These are phyloP conservation scores for Diabrotica balteata DNA, from an alignment of 2,888 invertebrate species.

Conservation along the genomic window DNA sequence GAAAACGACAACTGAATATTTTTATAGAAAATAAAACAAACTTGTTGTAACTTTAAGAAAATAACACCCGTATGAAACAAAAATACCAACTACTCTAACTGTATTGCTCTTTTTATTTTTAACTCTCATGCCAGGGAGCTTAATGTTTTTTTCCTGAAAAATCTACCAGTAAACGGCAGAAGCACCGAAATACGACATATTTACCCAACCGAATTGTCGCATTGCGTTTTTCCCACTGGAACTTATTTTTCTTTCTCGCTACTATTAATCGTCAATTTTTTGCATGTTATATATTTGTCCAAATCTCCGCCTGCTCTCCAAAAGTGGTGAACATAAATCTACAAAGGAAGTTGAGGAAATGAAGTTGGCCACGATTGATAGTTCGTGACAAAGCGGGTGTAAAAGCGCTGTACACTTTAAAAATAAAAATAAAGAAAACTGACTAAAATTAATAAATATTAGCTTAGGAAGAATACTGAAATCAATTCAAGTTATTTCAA, in stretches of 20 bases:
- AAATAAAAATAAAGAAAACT: conserved; percentile 35
- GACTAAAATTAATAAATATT: too few species aligned
- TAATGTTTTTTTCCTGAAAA: too few species aligned
- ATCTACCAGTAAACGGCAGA: neutral
- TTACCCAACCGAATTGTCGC: conserved; percentile 2
- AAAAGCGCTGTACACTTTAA: conserved; percentile 40
- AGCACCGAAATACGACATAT: neutral
- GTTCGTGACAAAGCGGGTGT: conserved; percentile 43
- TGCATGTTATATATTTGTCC: conserved; percentile 11
- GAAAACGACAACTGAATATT: too few species aligned
- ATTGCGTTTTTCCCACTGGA: conserved; percentile 4
- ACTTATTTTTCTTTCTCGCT: conserved; percentile 2
- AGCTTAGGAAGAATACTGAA: too few species aligned
- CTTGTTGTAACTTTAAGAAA: too few species aligned
- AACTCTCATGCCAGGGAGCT: too few species aligned
- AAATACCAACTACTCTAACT: too few species aligned
- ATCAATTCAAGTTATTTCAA: too few species aligned
- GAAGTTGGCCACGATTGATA: conserved; percentile 44
- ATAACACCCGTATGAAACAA: too few species aligned
- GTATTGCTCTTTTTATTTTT: too few species aligned
- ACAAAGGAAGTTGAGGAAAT: conserved; percentile 40
- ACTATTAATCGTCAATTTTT: conserved; percentile 8
- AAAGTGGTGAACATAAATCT: conserved; percentile 32
- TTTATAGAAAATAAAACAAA: too few species aligned
- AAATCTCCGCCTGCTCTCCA: conserved; percentile 5